These are phyloP conservation scores for Todiramphus saurophagus DNA, from an alignment of 2,113 vertebrate genomes.

Conservation along the genomic window DNA sequence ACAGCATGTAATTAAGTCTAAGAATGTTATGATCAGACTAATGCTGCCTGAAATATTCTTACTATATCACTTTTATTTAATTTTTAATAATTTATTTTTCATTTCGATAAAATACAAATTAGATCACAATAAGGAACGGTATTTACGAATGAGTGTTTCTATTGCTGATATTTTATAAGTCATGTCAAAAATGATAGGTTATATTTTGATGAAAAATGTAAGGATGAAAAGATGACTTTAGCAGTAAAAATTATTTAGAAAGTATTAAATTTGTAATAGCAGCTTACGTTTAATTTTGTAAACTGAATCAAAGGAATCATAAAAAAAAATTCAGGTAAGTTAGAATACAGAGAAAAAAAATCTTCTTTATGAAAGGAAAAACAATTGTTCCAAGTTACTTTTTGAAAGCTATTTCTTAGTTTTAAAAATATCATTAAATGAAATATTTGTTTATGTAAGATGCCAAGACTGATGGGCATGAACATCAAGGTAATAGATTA, in stretches of 20 bases:
- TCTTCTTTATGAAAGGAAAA: not conserved
- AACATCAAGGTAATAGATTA: slow-evolving; percentile 2
- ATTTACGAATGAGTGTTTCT: not conserved
- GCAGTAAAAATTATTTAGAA: not conserved
- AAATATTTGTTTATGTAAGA: not conserved
- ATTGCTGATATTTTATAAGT: not conserved
- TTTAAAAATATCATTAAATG: not conserved
- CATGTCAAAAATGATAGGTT: not conserved
- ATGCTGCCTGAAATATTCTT: slow-evolving; percentile 18
- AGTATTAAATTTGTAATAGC: not conserved
- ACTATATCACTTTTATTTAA: not conserved
- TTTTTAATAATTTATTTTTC: slow-evolving; percentile 58
- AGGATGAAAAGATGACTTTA: not conserved
- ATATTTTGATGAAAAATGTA: slow-evolving; percentile 48
- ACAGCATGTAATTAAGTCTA: slow-evolving; percentile 35
- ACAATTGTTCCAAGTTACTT: not conserved
- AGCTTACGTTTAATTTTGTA: not conserved
- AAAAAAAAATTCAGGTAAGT: not conserved
- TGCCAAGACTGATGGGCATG: not conserved
- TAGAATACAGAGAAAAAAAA: not conserved
- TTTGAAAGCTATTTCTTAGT: not conserved
- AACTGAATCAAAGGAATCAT: not conserved
- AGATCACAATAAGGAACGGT: not conserved
- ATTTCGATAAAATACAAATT: not conserved
- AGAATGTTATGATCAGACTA: slow-evolving; percentile 12